Conservation (phyloP, 2,888 invertebrate genomes). For the Spialia ferax region DNA sequence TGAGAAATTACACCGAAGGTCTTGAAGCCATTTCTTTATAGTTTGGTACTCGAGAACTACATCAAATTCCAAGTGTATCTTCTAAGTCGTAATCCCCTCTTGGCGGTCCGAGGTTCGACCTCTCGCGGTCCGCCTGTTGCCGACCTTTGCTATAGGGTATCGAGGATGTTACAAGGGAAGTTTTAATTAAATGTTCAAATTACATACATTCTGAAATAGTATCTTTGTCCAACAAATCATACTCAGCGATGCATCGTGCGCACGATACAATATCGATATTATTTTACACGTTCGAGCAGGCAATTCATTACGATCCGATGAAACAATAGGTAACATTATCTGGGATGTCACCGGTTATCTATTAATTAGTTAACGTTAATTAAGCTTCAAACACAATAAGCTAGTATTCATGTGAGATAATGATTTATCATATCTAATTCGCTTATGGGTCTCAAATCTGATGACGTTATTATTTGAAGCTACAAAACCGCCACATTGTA, state of each 20-base stretch:
- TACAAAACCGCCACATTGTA: not conserved
- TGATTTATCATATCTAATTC: conserved; percentile 12
- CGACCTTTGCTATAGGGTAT: too few relatives aligned
- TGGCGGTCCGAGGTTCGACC: too few relatives aligned
- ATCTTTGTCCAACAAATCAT: not conserved
- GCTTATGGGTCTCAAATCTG: not conserved
- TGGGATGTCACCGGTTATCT: conserved; percentile 26
- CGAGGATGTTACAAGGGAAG: too few relatives aligned
- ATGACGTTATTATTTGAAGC: not conserved
- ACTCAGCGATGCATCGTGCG: not conserved
- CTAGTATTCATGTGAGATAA: conserved; percentile 15
- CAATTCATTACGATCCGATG: conserved; percentile 21
- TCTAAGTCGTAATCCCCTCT: too few relatives aligned
- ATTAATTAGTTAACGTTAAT: conserved; percentile 36
- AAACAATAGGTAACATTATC: conserved; percentile 37
- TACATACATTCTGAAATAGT: too few relatives aligned
- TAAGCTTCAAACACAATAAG: conserved; percentile 30
- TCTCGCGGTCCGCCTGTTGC: too few relatives aligned
- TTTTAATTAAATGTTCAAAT: too few relatives aligned
- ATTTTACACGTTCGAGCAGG: not conserved
- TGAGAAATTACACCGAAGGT: too few relatives aligned
- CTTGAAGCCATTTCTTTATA: too few relatives aligned
- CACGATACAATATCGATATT: conserved; percentile 1
- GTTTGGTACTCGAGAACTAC: too few relatives aligned
- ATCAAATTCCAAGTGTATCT: too few relatives aligned